These are phyloP conservation scores for Pedetes capensis DNA, from an alignment of 2,113 vertebrate genomes.

Conservation along the genomic window DNA sequence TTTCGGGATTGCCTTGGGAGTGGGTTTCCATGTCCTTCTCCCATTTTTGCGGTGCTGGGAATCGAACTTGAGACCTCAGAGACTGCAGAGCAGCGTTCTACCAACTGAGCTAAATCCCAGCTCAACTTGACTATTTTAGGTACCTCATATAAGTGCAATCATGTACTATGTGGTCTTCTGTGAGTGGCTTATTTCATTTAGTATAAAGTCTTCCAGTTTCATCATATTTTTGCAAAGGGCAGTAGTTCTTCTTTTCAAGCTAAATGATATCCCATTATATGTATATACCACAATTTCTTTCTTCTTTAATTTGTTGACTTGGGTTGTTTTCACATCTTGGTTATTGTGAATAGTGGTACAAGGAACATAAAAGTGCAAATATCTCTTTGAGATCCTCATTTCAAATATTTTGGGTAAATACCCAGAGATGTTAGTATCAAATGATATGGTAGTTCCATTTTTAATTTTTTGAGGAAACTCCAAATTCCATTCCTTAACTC, in stretches of 20 bases:
- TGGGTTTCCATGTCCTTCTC: too few relatives aligned
- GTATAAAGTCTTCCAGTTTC: background rate
- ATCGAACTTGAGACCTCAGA: too few relatives aligned
- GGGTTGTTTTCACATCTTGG: background rate
- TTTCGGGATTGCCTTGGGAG: too few relatives aligned
- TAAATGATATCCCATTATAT: background rate
- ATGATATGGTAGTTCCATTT: background rate
- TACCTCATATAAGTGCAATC: background rate
- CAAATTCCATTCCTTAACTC: background rate
- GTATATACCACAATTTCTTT: background rate
- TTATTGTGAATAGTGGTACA: background rate
- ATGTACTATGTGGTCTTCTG: background rate
- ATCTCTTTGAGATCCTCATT: background rate
- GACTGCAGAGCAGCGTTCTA: too few relatives aligned
- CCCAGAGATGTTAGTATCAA: background rate
- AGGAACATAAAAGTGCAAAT: background rate
- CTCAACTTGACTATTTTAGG: background rate
- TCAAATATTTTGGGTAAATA: background rate
- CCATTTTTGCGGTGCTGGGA: too few relatives aligned
- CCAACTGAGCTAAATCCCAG: too few relatives aligned
- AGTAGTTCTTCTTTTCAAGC: background rate
- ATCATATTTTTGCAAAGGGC: background rate
- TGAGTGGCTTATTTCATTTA: background rate
- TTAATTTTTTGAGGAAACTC: background rate
- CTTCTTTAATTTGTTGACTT: background rate